Conservation (phyloP, 2,113 vertebrate species). For the Ellobius talpinus region DNA sequence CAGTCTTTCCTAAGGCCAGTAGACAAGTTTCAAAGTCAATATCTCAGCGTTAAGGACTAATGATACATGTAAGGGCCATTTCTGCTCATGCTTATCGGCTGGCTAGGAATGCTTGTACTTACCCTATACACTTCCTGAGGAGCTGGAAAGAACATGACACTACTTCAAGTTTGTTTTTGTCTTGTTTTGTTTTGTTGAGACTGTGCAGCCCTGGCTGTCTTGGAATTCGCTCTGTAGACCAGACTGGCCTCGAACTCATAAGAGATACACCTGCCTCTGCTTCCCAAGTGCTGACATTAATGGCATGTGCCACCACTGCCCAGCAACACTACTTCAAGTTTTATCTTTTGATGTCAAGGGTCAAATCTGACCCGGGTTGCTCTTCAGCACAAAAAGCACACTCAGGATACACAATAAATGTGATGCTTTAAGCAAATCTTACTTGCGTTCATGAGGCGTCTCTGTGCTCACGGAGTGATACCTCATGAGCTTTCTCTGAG, state of each 20-base stretch:
- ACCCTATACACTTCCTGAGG: neutral
- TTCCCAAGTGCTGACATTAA: neutral
- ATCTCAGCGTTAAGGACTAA: too few relatives aligned
- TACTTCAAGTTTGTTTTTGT: neutral
- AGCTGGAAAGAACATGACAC: too few relatives aligned
- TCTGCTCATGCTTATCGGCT: neutral
- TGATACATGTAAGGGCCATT: too few relatives aligned
- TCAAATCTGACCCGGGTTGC: neutral
- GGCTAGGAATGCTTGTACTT: neutral
- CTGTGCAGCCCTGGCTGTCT: neutral
- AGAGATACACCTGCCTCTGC: neutral
- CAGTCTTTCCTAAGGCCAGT: neutral
- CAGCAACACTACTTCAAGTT: neutral
- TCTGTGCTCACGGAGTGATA: conserved; percentile 99
- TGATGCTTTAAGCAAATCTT: conserved; percentile 56
- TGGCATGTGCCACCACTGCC: neutral
- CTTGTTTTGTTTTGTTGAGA: neutral
- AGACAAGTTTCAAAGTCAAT: neutral
- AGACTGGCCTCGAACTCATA: neutral
- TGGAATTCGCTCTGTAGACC: neutral
- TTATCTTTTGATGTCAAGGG: neutral
- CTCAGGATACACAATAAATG: neutral
- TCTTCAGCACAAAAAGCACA: neutral
- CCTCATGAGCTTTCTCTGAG: conserved; percentile 94
- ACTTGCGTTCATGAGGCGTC: conserved; percentile 91